Evolutionary conservation across 2,888 invertebrate genomes (phyloP).

Genomic region (Atrina japonica): DNA sequence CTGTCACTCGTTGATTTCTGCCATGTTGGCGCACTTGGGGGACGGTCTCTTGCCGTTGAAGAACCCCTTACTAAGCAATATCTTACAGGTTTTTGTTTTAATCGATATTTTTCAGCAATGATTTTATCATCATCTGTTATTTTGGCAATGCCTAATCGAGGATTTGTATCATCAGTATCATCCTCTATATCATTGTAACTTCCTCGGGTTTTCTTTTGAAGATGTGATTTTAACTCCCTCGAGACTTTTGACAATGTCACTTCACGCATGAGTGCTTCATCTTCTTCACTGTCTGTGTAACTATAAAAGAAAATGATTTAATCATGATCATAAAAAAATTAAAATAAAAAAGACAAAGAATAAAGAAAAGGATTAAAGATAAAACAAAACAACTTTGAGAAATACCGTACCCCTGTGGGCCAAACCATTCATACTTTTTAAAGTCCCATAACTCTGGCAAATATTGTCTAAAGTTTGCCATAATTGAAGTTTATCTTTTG

Average conservation of each 20-base stretch:
- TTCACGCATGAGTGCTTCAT: slow-evolving; percentile 18
- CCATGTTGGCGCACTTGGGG: slow-evolving; percentile 51
- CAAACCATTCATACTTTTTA: too few relatives aligned
- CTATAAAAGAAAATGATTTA: slow-evolving; percentile 7
- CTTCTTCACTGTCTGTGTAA: slow-evolving; percentile 14
- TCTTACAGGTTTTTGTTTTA: slow-evolving; percentile 49
- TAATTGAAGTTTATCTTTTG: too few relatives aligned
- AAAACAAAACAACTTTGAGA: too few relatives aligned
- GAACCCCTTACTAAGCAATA: slow-evolving; percentile 29
- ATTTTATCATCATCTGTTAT: slow-evolving; percentile 44
- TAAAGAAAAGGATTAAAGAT: too few relatives aligned
- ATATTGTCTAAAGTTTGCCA: too few relatives aligned
- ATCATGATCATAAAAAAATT: background rate
- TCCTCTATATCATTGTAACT: slow-evolving; percentile 39
- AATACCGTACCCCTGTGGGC: too few relatives aligned
- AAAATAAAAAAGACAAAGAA: too few relatives aligned
- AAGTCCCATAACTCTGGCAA: too few relatives aligned
- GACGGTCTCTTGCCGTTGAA: slow-evolving; percentile 33
- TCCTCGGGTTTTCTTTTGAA: background rate
- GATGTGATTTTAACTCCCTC: too few relatives aligned
- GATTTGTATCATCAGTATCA: slow-evolving; percentile 61
- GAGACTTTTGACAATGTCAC: too few relatives aligned
- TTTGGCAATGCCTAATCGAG: slow-evolving; percentile 48
- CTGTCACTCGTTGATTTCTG: slow-evolving; percentile 25
- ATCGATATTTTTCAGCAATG: slow-evolving; percentile 51